A percentile compares a stretch with the other conserved stretches of the same genome.
Evolutionary conservation across 1,140 invertebrate species (phyloP).

Genomic region (Andrena cerasifolii): DNA sequence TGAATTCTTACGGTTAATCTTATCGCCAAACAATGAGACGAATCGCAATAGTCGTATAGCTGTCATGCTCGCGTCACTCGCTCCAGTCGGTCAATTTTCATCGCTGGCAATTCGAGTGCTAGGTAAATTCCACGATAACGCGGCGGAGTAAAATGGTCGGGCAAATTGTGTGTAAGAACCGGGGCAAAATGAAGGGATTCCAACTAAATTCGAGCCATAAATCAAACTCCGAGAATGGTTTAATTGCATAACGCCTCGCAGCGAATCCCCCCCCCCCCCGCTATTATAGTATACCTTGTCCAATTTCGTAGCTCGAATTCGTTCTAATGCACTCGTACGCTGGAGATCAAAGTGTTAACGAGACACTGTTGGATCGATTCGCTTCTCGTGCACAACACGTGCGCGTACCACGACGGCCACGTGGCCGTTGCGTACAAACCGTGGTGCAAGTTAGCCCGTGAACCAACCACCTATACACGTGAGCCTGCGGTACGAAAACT

Average conservation of each 20-base stretch:
- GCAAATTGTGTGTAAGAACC: neutral
- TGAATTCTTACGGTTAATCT: constrained; percentile 66
- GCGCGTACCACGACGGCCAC: constrained; percentile 38
- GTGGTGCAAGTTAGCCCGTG: constrained; percentile 11
- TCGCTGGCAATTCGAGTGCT: neutral
- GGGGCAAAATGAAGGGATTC: neutral
- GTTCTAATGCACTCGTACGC: neutral
- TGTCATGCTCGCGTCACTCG: constrained; percentile 23
- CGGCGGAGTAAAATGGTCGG: neutral
- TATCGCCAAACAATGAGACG: constrained; percentile 59
- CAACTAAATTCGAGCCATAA: neutral
- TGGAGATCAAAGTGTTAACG: constrained; percentile 46
- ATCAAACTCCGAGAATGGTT: neutral
- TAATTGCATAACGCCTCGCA: neutral
- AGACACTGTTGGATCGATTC: constrained; percentile 32
- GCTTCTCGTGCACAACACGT: constrained; percentile 53
- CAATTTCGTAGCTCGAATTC: constrained; percentile 25
- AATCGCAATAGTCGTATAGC: constrained; percentile 49
- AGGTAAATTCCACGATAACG: neutral
- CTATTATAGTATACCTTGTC: neutral
- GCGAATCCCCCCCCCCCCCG: neutral
- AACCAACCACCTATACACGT: constrained; percentile 48
- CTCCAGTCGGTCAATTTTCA: neutral
- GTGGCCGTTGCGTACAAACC: constrained; percentile 35
- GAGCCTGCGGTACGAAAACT: constrained; percentile 37